Base-by-base conservation (phyloP, 2,888 invertebrate genomes). In the Sycophila texana region DNA sequence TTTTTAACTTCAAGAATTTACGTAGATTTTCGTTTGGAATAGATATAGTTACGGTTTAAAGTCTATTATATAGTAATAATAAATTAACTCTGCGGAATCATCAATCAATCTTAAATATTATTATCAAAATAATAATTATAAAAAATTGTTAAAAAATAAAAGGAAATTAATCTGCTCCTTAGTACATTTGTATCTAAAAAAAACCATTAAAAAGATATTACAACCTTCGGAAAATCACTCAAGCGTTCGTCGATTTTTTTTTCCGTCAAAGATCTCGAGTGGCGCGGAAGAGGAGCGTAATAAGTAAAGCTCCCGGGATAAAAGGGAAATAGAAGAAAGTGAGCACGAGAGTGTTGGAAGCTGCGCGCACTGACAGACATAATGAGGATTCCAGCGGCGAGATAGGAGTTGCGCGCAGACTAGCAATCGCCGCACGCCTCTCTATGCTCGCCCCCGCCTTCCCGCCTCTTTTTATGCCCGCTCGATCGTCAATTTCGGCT, bases 341-440 rank as follows among this genome's bases (percentile, higher is more conserved):
- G n/a, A 26, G 49, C 60, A 16, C 51, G n/a, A 26, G 49, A n/a
- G 60, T 20, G 5, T 72, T 5, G 16, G 60, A 60, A 30, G 61
- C 61, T 30, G 61, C 39, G 80, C 81, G 82, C 84, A 82, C 80
- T 82, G 89, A 89, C 86, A 87, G 89, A 89, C 88, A 88, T 89
- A 77, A 89, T 87, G 89, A 88, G 89, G 87, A 89, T 88, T 89
- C 89, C 89, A 89, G 89, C 88, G 82, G 88, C 83, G 88, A 88
- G 86, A 89, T 89, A 88, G 87, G 88, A 88, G 85, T 82, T 85
- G 84, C 84, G 85, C 84, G 89, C 83, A 86, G 86, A 87, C 85
- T 87, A 84, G 39, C 65, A 0, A 20, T 51, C 20, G 55, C 30
- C 18, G 47, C 13, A 16, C n/a, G n/a, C 26, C 4, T 12, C 4